Conservation (phyloP, 2,113 vertebrate species). For the Podarcis cretensis region DNA sequence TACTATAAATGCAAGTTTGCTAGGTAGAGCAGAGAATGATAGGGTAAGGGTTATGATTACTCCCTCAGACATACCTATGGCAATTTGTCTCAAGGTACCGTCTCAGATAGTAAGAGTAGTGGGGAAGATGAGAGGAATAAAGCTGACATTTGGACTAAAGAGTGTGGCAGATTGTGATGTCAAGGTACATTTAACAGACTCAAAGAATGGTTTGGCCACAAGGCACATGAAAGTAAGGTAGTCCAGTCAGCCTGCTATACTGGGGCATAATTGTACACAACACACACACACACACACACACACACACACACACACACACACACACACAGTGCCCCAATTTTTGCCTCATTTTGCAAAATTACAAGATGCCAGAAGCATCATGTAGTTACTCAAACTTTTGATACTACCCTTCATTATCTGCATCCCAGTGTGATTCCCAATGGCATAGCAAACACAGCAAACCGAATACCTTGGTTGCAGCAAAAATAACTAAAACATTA, state of each 20-base stretch:
- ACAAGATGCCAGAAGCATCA: not conserved
- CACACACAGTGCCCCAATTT: not conserved
- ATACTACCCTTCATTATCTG: too few species aligned
- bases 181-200: not conserved
- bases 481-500: too few species aligned
- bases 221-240: not conserved
- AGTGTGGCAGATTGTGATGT: not conserved
- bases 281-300: too few species aligned
- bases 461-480: too few species aligned
- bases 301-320: too few species aligned
- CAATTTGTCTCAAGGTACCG: not conserved
- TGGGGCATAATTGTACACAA: not conserved
- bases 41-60: too few species aligned
- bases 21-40: too few species aligned
- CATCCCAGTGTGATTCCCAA: too few species aligned
- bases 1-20: too few species aligned
- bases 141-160: not conserved
- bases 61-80: not conserved
- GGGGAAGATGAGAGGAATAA: not conserved
- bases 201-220: not conserved
- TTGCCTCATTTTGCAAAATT: not conserved
- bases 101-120: not conserved
- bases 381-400: too few species aligned
- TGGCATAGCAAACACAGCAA: too few species aligned
- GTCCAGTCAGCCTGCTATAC: not conserved